These are phyloP conservation scores for Ophion ellenae DNA, from an alignment of 2,888 invertebrate genomes.

Conservation along the genomic window DNA sequence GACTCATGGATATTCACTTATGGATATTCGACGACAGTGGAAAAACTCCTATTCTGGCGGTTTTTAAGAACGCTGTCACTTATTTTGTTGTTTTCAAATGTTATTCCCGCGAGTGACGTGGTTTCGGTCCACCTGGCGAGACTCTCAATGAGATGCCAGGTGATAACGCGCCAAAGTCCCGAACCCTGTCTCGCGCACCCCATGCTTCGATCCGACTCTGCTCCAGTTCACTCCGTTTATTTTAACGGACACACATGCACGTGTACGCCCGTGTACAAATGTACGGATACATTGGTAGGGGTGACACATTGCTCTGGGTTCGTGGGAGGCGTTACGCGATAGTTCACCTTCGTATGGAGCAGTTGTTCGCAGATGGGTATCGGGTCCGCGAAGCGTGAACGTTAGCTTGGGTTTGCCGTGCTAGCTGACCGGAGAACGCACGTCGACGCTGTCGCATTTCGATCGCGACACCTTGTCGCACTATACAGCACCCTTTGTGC, in stretches of 20 bases:
- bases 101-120: conserved; percentile 17
- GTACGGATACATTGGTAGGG: conserved; percentile 34
- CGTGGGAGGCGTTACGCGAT: conserved; percentile 49
- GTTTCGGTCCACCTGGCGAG: conserved; percentile 56
- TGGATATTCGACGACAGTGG: too few species aligned
- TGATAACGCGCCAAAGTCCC: conserved; percentile 74
- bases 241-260: conserved; percentile 41
- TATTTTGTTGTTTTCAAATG: too few species aligned
- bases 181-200: conserved; percentile 35
- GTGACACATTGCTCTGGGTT: conserved; percentile 54
- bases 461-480: conserved; percentile 36
- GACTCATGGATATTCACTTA: too few species aligned
- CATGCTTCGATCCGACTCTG: conserved; percentile 39
- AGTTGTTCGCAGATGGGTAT: conserved; percentile 75
- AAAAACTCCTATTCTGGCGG: too few species aligned
- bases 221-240: conserved; percentile 33
- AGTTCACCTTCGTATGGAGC: conserved; percentile 40
- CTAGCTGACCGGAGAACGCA: conserved; percentile 61
- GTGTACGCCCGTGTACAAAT: conserved; percentile 3
- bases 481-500: not conserved
- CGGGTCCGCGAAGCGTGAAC: conserved; percentile 75
- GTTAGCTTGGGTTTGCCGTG: conserved; percentile 61
- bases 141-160: conserved; percentile 70
- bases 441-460: conserved; percentile 56
- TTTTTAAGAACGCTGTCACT: too few species aligned